phyloP scores from a whole-genome alignment of 1,140 invertebrate genomes.

The Anastrepha ludens region DNA sequence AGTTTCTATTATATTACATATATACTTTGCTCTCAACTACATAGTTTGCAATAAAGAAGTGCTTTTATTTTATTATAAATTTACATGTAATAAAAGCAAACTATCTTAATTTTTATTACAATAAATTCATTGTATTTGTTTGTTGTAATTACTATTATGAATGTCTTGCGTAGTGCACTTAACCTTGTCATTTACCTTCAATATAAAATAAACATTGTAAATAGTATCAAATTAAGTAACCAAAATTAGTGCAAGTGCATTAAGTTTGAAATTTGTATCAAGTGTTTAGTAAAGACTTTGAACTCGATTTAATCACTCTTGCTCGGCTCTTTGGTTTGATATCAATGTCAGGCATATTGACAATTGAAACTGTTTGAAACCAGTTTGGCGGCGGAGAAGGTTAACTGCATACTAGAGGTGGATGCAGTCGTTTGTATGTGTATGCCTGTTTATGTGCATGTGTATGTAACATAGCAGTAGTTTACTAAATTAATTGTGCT shows the following conservation, averaged over 20 bases:
- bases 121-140: background rate
- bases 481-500: too few species aligned
- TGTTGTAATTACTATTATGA: background rate
- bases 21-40: too few species aligned
- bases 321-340: background rate
- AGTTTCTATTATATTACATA: too few species aligned
- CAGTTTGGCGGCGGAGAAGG: background rate
- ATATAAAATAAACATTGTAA: background rate
- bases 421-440: too few species aligned
- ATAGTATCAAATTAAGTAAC: background rate
- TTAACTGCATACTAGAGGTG: background rate
- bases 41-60: too few species aligned
- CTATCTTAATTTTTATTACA: too few species aligned
- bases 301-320: conserved; percentile 16
- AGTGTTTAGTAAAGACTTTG: conserved; percentile 22
- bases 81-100: background rate
- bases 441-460: background rate
- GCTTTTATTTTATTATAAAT: background rate
- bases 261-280: background rate
- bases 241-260: background rate
- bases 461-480: background rate
- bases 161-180: background rate
- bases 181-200: conserved; percentile 40
- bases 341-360: conserved; percentile 9
- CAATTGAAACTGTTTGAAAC: background rate